These are phyloP conservation scores for Phylloscopus trochiloides DNA, from an alignment of 2,113 vertebrate species.

Conservation along the genomic window DNA sequence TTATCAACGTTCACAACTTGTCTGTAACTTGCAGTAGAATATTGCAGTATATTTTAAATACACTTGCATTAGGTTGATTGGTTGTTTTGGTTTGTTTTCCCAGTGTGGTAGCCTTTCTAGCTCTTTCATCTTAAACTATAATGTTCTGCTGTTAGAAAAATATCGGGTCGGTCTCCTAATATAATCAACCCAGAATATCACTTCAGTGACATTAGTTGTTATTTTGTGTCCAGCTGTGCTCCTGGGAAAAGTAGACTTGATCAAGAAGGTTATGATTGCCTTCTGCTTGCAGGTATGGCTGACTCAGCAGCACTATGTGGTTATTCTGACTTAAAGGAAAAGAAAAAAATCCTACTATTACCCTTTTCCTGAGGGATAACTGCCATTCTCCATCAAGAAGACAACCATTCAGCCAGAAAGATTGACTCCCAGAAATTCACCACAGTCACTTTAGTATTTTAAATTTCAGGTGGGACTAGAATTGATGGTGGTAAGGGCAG, in stretches of 20 bases:
- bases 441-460: conserved; percentile 42
- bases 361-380: conserved; percentile 11
- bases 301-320: conserved; percentile 30
- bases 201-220: not conserved
- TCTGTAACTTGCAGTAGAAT: not conserved
- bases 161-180: not conserved
- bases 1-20: not conserved
- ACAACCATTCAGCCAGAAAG: conserved; percentile 44
- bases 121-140: not conserved
- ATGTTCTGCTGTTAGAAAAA: not conserved
- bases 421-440: conserved; percentile 43
- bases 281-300: not conserved
- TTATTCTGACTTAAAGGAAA: conserved; percentile 4
- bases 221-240: not conserved
- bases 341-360: conserved; percentile 39
- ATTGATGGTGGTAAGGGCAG: conserved; percentile 51
- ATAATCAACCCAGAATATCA: not conserved
- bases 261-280: not conserved
- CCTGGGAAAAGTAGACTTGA: not conserved
- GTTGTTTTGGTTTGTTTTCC: not conserved
- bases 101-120: not conserved
- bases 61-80: not conserved
- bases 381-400: conserved; percentile 44
- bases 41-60: not conserved
- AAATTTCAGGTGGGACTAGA: conserved; percentile 59